Evolutionary conservation across 2,113 vertebrate species (phyloP).

Genomic region (Lophius piscatorius): DNA sequence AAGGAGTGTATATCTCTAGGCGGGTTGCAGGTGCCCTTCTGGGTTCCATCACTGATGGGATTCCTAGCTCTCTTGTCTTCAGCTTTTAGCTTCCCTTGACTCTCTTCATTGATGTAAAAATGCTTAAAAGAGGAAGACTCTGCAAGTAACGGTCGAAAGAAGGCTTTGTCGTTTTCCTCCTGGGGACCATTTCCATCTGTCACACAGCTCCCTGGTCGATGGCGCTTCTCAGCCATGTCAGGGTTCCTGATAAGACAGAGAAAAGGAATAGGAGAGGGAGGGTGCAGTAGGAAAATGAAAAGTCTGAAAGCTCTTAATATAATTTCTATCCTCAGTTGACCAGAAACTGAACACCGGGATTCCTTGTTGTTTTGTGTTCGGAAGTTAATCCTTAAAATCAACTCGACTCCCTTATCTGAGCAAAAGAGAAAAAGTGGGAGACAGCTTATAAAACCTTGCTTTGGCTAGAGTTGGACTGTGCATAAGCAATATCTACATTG

Average conservation of each 20-base stretch:
- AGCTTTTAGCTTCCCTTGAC: slow-evolving; percentile 33
- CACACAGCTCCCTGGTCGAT: slow-evolving; percentile 83
- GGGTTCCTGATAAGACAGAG: slow-evolving; percentile 75
- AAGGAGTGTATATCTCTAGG: slow-evolving; percentile 51
- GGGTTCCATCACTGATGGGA: background rate
- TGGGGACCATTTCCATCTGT: slow-evolving; percentile 78
- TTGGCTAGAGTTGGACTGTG: too few species aligned
- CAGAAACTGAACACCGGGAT: too few species aligned
- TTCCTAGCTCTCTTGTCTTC: slow-evolving; percentile 1
- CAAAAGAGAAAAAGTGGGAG: too few species aligned
- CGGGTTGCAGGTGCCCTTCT: slow-evolving; percentile 3
- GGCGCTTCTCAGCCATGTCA: slow-evolving; percentile 83
- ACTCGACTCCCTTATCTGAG: too few species aligned
- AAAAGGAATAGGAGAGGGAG: background rate
- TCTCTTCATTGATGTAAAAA: slow-evolving; percentile 86
- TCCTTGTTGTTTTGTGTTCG: too few species aligned
- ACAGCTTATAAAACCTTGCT: too few species aligned
- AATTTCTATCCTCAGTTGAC: too few species aligned
- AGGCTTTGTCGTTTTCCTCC: slow-evolving; percentile 80
- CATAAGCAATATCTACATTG: too few species aligned
- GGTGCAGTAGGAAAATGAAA: too few species aligned
- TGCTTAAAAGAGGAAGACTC: slow-evolving; percentile 87
- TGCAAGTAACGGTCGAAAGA: slow-evolving; percentile 78
- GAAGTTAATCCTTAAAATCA: too few species aligned
- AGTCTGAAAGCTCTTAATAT: too few species aligned